phyloP scores from a whole-genome alignment of 2,113 vertebrate species.

The Calonectris borealis region DNA sequence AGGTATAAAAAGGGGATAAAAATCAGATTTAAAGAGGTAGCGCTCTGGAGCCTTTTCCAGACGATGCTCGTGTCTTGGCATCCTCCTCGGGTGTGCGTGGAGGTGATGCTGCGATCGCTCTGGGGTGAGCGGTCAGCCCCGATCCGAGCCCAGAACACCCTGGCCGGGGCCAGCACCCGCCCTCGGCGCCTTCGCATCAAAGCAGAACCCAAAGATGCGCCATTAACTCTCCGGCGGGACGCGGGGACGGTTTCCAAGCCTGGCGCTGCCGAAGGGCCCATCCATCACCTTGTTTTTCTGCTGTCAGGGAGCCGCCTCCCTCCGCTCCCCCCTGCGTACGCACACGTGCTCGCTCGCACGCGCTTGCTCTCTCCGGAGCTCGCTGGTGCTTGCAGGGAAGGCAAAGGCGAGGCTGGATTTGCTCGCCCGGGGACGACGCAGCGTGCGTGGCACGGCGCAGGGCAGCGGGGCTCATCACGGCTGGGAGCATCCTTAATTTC shows the following conservation, averaged over 20 bases:
- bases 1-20: neutral
- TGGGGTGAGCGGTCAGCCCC: rapidly evolving
- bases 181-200: rapidly evolving
- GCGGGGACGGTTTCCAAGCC: neutral
- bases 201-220: neutral
- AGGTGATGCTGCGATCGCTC: rapidly evolving
- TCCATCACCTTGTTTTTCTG: neutral
- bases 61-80: neutral
- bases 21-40: neutral
- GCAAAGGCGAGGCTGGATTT: neutral
- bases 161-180: rapidly evolving
- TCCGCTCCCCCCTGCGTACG: rapidly evolving
- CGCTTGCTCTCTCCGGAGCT: neutral
- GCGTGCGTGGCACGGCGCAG: rapidly evolving
- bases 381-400: neutral
- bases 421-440: neutral
- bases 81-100: rapidly evolving
- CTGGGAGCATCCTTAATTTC: neutral
- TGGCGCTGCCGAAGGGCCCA: neutral
- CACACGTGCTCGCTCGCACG: neutral
- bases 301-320: neutral
- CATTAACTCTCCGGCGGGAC: rapidly evolving
- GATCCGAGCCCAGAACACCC: rapidly evolving
- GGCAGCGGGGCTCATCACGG: rapidly evolving
- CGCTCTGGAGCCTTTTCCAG: neutral